A percentile compares a stretch with the other conserved stretches of the same genome.
These are phyloP conservation scores for Neoascia interrupta DNA, from an alignment of 2,888 invertebrate species.

Conservation along the genomic window DNA sequence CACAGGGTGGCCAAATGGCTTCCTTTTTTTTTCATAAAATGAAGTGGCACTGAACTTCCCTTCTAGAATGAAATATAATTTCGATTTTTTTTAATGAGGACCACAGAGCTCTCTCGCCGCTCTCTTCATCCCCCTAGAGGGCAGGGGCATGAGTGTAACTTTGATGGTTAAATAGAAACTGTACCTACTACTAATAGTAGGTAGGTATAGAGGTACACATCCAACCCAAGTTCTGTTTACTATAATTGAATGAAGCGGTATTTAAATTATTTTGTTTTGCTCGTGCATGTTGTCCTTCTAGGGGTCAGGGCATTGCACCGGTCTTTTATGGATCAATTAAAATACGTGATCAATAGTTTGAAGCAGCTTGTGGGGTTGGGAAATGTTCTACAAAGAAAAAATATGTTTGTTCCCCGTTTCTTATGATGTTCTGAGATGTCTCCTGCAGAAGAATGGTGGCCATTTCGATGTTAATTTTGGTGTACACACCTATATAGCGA, in stretches of 20 bases:
- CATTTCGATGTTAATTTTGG: too few relatives aligned
- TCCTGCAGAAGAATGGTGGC: too few relatives aligned
- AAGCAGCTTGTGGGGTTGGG: slow-evolving; percentile 5
- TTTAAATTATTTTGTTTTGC: slow-evolving; percentile 48
- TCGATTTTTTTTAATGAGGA: background rate
- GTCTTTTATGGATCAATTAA: slow-evolving; percentile 42
- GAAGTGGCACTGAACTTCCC: slow-evolving; percentile 65
- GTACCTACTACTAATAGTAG: slow-evolving; percentile 35
- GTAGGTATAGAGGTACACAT: background rate
- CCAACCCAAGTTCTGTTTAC: slow-evolving; percentile 47
- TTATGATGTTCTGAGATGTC: background rate
- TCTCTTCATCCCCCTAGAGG: background rate
- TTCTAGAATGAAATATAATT: slow-evolving; percentile 10
- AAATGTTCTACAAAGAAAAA: background rate
- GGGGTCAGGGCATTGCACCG: slow-evolving; percentile 58
- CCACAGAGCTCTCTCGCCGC: background rate
- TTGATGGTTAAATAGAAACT: slow-evolving; percentile 48
- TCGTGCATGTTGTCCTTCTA: slow-evolving; percentile 2
- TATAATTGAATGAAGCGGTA: slow-evolving; percentile 49
- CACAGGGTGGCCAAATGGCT: slow-evolving; percentile 58
- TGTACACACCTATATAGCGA: too few relatives aligned
- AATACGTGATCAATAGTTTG: slow-evolving; percentile 51
- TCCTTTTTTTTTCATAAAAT: slow-evolving; percentile 18
- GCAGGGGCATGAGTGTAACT: background rate
- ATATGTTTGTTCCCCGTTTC: slow-evolving; percentile 2